These are phyloP conservation scores for Lichenostomus cassidix DNA, from an alignment of 2,113 vertebrate genomes.

Conservation along the genomic window DNA sequence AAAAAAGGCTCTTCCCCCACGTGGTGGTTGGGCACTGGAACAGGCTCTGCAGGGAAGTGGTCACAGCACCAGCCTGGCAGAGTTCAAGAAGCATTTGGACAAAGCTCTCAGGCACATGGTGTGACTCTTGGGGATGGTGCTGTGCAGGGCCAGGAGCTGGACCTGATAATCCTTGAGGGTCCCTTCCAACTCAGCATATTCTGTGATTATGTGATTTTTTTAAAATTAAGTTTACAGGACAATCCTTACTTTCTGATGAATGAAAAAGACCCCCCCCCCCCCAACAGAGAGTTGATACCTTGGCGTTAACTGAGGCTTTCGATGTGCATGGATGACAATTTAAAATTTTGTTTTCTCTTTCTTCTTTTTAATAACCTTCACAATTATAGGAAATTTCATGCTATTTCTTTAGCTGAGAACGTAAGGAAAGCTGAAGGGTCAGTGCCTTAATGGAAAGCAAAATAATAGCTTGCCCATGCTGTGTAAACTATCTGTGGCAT, in stretches of 20 bases:
- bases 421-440: neutral
- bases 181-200: neutral
- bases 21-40: neutral
- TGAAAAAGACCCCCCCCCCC: neutral
- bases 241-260: neutral
- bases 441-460: neutral
- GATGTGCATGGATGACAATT: neutral
- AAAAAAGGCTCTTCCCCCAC: neutral
- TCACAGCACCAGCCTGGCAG: neutral
- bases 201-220: neutral
- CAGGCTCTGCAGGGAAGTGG: neutral
- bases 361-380: neutral
- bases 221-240: neutral
- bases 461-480: neutral
- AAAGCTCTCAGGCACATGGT: too few species aligned
- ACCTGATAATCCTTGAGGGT: accelerated
- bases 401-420: neutral
- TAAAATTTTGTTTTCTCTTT: neutral
- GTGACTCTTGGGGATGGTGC: neutral
- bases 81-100: neutral
- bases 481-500: neutral
- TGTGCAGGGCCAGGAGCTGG: neutral
- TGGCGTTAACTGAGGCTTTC: neutral
- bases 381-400: neutral
- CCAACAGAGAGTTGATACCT: neutral